These are phyloP conservation scores for Phorcus lineatus DNA, from an alignment of 2,888 invertebrate genomes.

Conservation along the genomic window DNA sequence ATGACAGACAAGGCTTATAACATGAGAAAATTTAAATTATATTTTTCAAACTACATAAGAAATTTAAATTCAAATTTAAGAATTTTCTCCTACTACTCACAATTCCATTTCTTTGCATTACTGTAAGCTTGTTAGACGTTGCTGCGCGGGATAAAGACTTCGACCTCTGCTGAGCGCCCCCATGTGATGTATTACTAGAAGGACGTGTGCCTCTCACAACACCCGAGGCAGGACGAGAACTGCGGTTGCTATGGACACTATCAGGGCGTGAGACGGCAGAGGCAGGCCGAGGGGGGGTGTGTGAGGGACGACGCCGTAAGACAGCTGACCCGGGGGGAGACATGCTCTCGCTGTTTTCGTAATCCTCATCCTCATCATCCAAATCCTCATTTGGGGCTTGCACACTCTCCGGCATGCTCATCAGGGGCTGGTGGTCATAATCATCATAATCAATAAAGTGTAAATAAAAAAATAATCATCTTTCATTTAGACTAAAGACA, in stretches of 20 bases:
- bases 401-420: conserved; percentile 66
- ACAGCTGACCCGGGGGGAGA: conserved; percentile 46
- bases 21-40: not conserved
- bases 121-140: conserved; percentile 49
- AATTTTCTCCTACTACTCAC: conserved; percentile 39
- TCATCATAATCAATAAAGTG: too few species aligned
- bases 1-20: not conserved
- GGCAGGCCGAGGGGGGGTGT: conserved; percentile 40
- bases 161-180: conserved; percentile 39
- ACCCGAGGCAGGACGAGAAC: conserved; percentile 56
- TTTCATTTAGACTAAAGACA: too few species aligned
- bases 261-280: conserved; percentile 33
- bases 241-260: conserved; percentile 45
- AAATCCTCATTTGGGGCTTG: conserved; percentile 43
- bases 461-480: too few species aligned
- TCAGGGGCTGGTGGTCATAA: conserved; percentile 57
- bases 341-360: conserved; percentile 54
- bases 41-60: not conserved
- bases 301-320: conserved; percentile 22
- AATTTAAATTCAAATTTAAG: not conserved
- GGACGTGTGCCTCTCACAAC: conserved; percentile 38
- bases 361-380: conserved; percentile 57
- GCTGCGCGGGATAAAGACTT: conserved; percentile 52
- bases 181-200: conserved; percentile 40
- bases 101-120: conserved; percentile 55